Base-by-base conservation (phyloP, 2,888 invertebrate genomes). In the Tigriopus californicus region DNA sequence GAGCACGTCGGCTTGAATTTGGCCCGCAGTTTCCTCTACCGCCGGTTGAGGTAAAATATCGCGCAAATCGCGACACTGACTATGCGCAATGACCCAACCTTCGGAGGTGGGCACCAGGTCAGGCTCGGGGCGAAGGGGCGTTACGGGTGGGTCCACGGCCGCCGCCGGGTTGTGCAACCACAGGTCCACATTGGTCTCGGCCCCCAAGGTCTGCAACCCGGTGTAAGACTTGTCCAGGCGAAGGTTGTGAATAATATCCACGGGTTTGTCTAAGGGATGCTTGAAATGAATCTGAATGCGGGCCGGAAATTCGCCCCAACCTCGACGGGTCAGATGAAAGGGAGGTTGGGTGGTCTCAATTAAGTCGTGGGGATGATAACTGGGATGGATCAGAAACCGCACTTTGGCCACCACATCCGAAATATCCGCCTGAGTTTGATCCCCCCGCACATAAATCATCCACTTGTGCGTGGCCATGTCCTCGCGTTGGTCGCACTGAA, bases 251-350 rank as follows among this genome's bases (percentile, higher is more conserved):
- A 83, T 78, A 13, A 91, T 73, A 64, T 83, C 80, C 33, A 85
- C 79, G 0, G 87, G 84, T 62, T 85, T 82, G 70, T 90, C 86
- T 15, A 80, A 70, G 8, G 75, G 69, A 60, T 82, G 80, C 5
- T 76, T 72, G 69, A 91, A 91, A 70, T 82, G 83, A 1, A 91
- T 73, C 69, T 86, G 84, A 2, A 89, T 77, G 56, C 83, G 74
- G 5, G 89, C 76, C 0, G 86, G 85, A 73, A 91, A 91, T 74
- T 91, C 90, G 12, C 91, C 91, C 91, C 91, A 91, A 18, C 91
- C 91, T 61, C 86, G 78, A 42, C 88, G 76, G 0, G 83, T 80
- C 60, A 91, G 70, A 71, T 88, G 85, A 75, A 84, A 91, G 0
- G 90, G 91, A 0, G 83, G 77, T 41, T 69, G 84, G 81, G 76